Base-by-base conservation (phyloP, 2,797 vertebrate genomes). In the Crenuchus spilurus region DNA sequence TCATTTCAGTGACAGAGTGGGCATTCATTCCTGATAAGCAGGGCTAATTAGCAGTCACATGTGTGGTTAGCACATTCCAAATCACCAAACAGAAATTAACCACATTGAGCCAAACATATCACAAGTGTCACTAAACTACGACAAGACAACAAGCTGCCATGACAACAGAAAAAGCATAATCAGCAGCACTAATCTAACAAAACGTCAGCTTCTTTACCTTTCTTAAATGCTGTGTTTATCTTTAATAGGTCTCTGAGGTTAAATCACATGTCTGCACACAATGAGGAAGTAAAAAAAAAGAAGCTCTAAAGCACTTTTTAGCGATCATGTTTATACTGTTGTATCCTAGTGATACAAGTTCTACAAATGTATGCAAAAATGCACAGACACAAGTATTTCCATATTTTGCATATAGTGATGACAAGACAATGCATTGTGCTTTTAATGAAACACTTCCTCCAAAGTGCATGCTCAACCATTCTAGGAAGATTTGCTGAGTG, bases 21-120 rank as follows among this genome's bases (percentile, higher is more conserved):
- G 46, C 28, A 61, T 55, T 80, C 60, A 74, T 51, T 62, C 42
- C 14, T 42, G 13, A 54, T 6, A 65, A 42, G 37, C 6, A 20
- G 33, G 44, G 51, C 28, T 69, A 44, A 35, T 74, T 68, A 68
- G 39, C 28, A 26, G 28, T 30, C 4, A 44, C 31, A 70, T 51
- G 41, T 57, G 62, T 66, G 26, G 11, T 9, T 11, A 4, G 8
- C 5, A 22, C 33, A 46, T 30, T 69, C 33, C 60, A 57, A 8
- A 49, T 5, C 41, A 67, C 4, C 55, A 26, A 46, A 61, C 2
- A 60, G 20, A 49, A 6, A 20, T 1, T 48, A 10, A 1, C 16
- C 10, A 57, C 6, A 14, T 63, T 55, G 35, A 68, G 18, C 7
- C 49, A 55, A 20, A n/a, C 30, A 35, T 7, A 28, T 49, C 10